Percentiles rank a stretch among this genome's conserved stretches.
These are phyloP conservation scores for Manacus vitellinus DNA, from an alignment of 2,113 vertebrate species.

Conservation along the genomic window DNA sequence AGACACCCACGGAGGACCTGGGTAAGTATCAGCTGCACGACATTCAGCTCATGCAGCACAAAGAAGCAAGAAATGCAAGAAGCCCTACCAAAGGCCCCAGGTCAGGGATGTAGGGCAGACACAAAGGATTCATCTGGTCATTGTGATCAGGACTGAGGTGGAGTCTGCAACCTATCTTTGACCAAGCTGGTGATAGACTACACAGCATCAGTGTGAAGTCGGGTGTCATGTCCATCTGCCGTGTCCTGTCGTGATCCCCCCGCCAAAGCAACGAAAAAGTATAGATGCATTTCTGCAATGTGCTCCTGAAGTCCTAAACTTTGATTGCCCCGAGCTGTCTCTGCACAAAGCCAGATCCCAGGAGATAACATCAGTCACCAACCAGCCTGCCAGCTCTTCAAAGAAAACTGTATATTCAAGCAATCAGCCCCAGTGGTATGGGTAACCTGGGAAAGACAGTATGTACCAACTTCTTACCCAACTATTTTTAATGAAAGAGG, in stretches of 20 bases:
- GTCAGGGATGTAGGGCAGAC: not conserved
- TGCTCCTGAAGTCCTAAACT: not conserved
- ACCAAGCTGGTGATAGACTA: not conserved
- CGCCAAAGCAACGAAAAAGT: not conserved
- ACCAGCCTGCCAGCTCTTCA: not conserved
- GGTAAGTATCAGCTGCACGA: not conserved
- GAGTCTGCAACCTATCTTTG: not conserved
- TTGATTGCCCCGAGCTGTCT: not conserved
- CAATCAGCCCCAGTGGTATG: not conserved
- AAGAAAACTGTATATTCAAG: not conserved
- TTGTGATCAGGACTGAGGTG: not conserved
- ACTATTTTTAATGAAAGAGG: not conserved
- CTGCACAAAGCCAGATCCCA: not conserved
- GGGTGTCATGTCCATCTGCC: not conserved
- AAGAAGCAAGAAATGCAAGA: not conserved
- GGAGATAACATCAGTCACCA: not conserved
- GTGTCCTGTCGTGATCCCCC: accelerated
- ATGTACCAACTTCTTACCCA: not conserved
- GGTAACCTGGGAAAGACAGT: not conserved
- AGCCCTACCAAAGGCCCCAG: not conserved
- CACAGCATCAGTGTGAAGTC: not conserved
- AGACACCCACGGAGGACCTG: not conserved
- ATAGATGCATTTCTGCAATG: not conserved
- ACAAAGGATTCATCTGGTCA: not conserved
- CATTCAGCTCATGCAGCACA: not conserved